These are phyloP conservation scores for Pyxicephalus adspersus DNA, from an alignment of 2,113 vertebrate genomes.

Conservation along the genomic window DNA sequence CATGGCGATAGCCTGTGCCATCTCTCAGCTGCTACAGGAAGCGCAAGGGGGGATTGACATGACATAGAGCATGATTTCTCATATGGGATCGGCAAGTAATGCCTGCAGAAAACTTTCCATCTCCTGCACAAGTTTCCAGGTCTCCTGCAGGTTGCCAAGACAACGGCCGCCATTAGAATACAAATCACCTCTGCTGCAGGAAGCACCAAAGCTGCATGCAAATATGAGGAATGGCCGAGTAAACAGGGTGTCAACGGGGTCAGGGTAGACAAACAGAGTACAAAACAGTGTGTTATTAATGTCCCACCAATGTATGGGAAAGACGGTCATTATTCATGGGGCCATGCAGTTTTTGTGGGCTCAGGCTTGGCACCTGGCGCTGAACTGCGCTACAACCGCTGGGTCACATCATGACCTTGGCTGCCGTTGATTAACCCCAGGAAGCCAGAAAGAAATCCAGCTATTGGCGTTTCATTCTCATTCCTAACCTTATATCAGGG, in stretches of 20 bases:
- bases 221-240: constrained; percentile 42
- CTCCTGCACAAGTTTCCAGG: constrained; percentile 38
- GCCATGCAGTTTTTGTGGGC: neutral
- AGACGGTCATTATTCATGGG: neutral
- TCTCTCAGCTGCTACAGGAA: neutral
- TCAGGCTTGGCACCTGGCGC: neutral
- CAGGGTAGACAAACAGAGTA: constrained; percentile 34
- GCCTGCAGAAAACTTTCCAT: constrained; percentile 24
- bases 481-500: neutral
- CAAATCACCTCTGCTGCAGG: constrained; percentile 42
- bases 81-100: neutral
- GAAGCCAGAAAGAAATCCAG: neutral
- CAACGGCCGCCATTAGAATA: constrained; percentile 48
- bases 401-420: constrained; percentile 2
- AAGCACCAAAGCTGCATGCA: constrained; percentile 31
- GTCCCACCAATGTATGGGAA: constrained; percentile 20
- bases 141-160: constrained; percentile 35
- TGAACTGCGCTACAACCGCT: neutral
- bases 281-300: constrained; percentile 38
- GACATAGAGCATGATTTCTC: neutral
- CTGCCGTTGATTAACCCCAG: constrained; percentile 2
- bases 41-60: too few relatives aligned
- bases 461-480: neutral
- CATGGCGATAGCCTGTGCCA: neutral
- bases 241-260: constrained; percentile 47